Evolutionary conservation across 1,140 invertebrate genomes (phyloP).

Genomic region (Musca vetustissima): DNA sequence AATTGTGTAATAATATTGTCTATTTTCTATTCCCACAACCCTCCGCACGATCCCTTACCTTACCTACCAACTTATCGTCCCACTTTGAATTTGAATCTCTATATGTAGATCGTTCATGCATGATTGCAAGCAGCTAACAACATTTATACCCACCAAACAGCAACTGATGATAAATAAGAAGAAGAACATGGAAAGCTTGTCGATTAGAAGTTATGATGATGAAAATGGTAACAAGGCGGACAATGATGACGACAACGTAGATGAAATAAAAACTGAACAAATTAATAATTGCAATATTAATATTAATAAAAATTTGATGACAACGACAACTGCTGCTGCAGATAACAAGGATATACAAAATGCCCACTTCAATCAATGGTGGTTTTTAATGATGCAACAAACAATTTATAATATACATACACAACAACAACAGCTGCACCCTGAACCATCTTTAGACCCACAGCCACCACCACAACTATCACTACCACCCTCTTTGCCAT

Average conservation of each 20-base stretch:
- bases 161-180: background rate
- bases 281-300: background rate
- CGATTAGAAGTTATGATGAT: background rate
- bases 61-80: no score
- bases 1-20: background rate
- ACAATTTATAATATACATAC: slow-evolving; percentile 31
- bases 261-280: background rate
- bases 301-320: slow-evolving; percentile 9
- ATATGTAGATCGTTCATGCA: slow-evolving; percentile 46
- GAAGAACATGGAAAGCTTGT: background rate
- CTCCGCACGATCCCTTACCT: no score
- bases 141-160: background rate
- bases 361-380: slow-evolving; percentile 43
- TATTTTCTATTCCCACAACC: slow-evolving; percentile 1
- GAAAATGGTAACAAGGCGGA: no score
- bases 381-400: slow-evolving; percentile 53
- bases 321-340: slow-evolving; percentile 32
- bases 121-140: slow-evolving; percentile 33
- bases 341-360: slow-evolving; percentile 26
- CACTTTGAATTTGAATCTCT: background rate
- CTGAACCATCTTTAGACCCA: background rate
- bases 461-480: background rate
- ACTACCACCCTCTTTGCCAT: background rate
- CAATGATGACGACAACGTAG: background rate
- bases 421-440: background rate